Percentiles rank a stretch among this genome's conserved stretches.
Evolutionary conservation across 2,888 invertebrate genomes (phyloP).

Genomic region (Hemicrepidius hirtus): DNA sequence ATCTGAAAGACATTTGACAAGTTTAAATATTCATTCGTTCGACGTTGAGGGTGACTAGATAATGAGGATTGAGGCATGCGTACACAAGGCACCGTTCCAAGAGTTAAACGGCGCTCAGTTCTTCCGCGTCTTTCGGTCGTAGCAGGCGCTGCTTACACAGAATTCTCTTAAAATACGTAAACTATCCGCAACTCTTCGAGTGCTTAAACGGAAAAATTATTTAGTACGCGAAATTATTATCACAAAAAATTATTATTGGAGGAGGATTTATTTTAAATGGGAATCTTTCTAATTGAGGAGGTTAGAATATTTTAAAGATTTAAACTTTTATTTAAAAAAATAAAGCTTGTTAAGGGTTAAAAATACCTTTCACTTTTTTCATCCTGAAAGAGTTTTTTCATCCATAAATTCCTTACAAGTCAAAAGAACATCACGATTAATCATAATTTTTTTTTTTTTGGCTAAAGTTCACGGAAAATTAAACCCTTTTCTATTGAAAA

Average conservation of each 20-base stretch:
- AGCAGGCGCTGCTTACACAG: slow-evolving; percentile 50
- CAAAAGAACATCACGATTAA: not conserved
- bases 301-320: no score
- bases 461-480: not conserved
- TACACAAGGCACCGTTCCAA: slow-evolving; percentile 53
- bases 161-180: not conserved
- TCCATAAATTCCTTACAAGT: not conserved
- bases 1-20: slow-evolving; percentile 60
- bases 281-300: no score
- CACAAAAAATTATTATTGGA: not conserved
- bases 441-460: not conserved
- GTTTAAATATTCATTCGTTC: slow-evolving; percentile 63
- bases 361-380: no score
- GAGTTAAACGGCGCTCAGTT: slow-evolving; percentile 62
- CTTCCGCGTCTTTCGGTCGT: slow-evolving; percentile 62
- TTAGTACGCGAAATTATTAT: not conserved
- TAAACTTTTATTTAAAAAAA: no score
- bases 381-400: no score
- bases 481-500: slow-evolving; percentile 4
- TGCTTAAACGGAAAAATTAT: not conserved
- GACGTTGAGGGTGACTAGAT: slow-evolving; percentile 60
- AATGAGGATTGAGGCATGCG: slow-evolving; percentile 62
- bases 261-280: no score
- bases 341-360: no score
- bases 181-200: slow-evolving; percentile 22